These are phyloP conservation scores for Mellivora capensis DNA, from an alignment of 2,113 vertebrate genomes.

Conservation along the genomic window DNA sequence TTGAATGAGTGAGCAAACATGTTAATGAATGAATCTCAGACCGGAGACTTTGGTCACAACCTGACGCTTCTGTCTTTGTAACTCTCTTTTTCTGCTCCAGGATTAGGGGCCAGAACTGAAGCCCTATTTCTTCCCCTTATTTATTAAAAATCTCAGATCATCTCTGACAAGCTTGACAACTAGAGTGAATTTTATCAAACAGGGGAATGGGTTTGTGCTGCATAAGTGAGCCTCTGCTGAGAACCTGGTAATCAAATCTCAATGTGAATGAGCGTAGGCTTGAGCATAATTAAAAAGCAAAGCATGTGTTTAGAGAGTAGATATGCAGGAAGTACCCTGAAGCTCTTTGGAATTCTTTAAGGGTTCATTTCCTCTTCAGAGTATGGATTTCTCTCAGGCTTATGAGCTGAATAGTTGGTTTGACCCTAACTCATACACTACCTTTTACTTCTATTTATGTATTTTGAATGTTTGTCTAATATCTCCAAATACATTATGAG, in stretches of 20 bases:
- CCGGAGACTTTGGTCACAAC: rapidly evolving
- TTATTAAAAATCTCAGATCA: background rate
- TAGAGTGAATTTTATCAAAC: background rate
- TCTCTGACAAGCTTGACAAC: background rate
- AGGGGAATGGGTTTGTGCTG: background rate
- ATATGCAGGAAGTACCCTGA: background rate
- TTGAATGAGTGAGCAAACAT: background rate
- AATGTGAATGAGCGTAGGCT: background rate
- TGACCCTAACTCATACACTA: background rate
- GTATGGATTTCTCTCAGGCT: background rate
- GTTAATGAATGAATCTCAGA: background rate
- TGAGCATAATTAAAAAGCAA: background rate
- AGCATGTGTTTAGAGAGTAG: background rate
- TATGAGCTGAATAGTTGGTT: background rate
- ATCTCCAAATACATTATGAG: background rate
- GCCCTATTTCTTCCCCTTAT: background rate
- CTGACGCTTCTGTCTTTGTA: background rate
- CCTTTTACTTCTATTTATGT: background rate
- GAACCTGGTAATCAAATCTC: background rate
- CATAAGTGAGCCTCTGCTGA: background rate
- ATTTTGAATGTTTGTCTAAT: background rate
- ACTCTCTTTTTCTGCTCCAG: background rate
- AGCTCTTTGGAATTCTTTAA: background rate
- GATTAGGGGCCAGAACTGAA: background rate
- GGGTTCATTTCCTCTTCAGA: background rate